Conservation (phyloP, 1,140 invertebrate species). For the Platyura marginata region DNA sequence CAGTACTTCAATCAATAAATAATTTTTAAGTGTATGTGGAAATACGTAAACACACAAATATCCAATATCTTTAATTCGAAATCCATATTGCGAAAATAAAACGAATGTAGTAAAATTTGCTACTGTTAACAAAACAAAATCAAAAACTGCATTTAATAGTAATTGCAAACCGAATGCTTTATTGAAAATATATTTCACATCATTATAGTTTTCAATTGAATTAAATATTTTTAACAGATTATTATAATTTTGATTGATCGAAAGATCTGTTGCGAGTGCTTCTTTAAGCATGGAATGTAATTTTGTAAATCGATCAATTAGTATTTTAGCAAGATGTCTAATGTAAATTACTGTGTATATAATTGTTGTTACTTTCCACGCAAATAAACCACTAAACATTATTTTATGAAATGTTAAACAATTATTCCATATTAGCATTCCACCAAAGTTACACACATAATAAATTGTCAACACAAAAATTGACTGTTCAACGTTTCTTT, state of each 20-base stretch:
- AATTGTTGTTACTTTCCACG: too few relatives aligned
- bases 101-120: not conserved
- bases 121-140: not conserved
- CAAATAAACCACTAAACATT: too few relatives aligned
- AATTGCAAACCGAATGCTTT: not conserved
- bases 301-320: not conserved
- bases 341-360: too few relatives aligned
- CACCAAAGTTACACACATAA: too few relatives aligned
- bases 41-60: not conserved
- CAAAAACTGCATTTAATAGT: not conserved
- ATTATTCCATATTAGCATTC: too few relatives aligned
- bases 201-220: not conserved
- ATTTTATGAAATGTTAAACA: too few relatives aligned
- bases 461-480: too few relatives aligned
- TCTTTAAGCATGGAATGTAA: not conserved
- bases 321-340: not conserved
- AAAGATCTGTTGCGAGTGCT: not conserved
- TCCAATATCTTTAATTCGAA: not conserved
- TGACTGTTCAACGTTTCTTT: too few relatives aligned
- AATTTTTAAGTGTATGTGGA: not conserved
- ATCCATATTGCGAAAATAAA: not conserved
- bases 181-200: not conserved
- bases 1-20: not conserved
- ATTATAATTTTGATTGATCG: not conserved
- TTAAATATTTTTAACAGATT: not conserved